Conservation (phyloP, 2,113 vertebrate species). For the Apteryx mantelli region DNA sequence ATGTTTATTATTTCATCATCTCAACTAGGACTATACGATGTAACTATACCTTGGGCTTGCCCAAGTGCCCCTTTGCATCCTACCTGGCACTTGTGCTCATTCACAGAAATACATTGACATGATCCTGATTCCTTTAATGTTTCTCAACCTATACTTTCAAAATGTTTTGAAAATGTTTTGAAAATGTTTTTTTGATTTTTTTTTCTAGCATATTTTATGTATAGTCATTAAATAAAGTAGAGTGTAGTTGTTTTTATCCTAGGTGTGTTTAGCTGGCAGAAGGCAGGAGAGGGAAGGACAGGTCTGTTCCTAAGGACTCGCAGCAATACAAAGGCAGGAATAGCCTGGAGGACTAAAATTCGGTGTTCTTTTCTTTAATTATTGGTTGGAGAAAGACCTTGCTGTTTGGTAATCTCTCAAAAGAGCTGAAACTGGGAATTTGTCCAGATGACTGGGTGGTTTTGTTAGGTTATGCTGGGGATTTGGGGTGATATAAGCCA, state of each 20-base stretch:
- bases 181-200: too few relatives aligned
- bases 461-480: background rate
- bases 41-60: background rate
- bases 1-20: background rate
- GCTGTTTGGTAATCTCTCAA: background rate
- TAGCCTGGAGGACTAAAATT: background rate
- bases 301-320: background rate
- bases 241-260: background rate
- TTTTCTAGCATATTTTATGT: background rate
- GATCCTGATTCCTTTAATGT: background rate
- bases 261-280: background rate
- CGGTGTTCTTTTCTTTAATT: background rate
- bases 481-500: background rate
- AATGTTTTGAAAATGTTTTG: background rate
- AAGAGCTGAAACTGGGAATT: background rate
- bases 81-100: background rate
- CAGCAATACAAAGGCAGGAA: background rate
- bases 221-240: background rate
- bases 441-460: background rate
- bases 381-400: background rate
- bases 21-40: background rate
- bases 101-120: background rate
- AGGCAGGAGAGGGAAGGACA: background rate
- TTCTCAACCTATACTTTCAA: background rate
- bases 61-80: background rate